A percentile compares a stretch with the other conserved stretches of the same genome.
Conservation (phyloP, 2,888 invertebrate genomes). For the Eremobia ochroleuca region DNA sequence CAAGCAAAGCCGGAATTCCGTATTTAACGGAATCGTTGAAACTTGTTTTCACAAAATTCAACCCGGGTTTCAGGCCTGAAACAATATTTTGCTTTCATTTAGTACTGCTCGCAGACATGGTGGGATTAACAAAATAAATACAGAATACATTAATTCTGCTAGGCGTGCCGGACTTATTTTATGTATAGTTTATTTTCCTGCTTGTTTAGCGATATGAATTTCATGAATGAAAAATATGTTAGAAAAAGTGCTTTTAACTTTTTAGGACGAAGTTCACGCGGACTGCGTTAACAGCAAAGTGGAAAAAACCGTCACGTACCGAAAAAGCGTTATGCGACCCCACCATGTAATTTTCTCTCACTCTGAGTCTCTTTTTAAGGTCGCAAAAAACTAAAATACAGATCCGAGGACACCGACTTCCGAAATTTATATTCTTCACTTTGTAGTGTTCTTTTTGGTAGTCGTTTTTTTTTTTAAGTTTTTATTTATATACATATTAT, state of each 20-base stretch:
- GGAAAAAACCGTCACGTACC: background rate
- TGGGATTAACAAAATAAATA: slow-evolving; percentile 70
- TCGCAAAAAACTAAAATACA: no score
- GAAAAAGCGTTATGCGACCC: background rate
- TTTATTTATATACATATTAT: no score
- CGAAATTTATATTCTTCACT: no score
- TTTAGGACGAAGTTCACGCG: background rate
- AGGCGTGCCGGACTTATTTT: slow-evolving; percentile 25
- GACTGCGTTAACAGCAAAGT: background rate
- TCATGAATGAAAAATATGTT: slow-evolving; percentile 3
- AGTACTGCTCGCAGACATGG: slow-evolving; percentile 56
- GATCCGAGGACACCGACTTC: no score
- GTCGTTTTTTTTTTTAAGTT: no score
- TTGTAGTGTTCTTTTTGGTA: no score
- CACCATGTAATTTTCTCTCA: no score
- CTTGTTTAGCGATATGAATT: slow-evolving; percentile 18
- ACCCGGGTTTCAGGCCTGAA: slow-evolving; percentile 60
- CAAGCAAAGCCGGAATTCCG: background rate
- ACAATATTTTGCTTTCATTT: slow-evolving; percentile 77
- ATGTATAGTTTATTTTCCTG: slow-evolving; percentile 30
- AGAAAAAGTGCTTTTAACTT: background rate
- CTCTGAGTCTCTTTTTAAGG: no score
- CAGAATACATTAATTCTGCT: slow-evolving; percentile 56
- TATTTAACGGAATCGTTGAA: slow-evolving; percentile 42
- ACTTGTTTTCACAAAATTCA: slow-evolving; percentile 68